Percentiles rank a stretch among this genome's conserved stretches.
phyloP scores from a whole-genome alignment of 1,140 invertebrate species.

The Drosophila melanica region DNA sequence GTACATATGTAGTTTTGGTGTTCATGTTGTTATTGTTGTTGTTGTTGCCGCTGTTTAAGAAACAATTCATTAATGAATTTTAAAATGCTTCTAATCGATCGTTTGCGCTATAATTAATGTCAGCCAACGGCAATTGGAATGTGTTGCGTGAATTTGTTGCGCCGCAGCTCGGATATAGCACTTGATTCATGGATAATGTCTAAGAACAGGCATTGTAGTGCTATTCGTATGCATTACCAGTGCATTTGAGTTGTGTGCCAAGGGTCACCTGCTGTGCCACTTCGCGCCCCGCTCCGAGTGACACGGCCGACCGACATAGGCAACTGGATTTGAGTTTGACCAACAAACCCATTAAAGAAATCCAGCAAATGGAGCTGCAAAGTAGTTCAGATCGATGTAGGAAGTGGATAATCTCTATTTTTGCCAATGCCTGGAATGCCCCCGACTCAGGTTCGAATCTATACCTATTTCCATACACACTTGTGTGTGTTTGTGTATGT shows the following conservation, averaged over 20 bases:
- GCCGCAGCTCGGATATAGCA: conserved; percentile 6
- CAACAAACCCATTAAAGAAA: neutral
- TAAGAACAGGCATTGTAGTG: neutral
- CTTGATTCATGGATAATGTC: conserved; percentile 53
- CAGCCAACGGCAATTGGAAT: conserved; percentile 72
- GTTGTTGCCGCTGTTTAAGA: conserved; percentile 62
- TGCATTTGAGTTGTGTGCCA: neutral
- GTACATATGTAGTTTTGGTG: conserved; percentile 54
- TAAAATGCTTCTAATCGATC: conserved; percentile 80
- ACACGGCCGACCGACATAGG: conserved; percentile 1
- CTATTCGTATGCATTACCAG: neutral
- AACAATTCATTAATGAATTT: conserved; percentile 82
- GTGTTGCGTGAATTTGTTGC: conserved; percentile 63
- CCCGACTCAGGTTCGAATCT: conserved; percentile 1
- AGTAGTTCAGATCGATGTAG: conserved; percentile 2
- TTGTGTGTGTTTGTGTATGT: conserved; percentile 12
- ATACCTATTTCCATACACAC: conserved; percentile 3
- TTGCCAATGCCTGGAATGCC: conserved; percentile 18
- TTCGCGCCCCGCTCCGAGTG: neutral
- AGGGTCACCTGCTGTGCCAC: conserved; percentile 15
- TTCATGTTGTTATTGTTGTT: conserved; percentile 36
- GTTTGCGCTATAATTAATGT: conserved; percentile 82
- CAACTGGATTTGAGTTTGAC: neutral
- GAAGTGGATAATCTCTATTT: conserved; percentile 15
- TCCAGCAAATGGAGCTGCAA: neutral